Evolutionary conservation across 2,888 invertebrate species (phyloP).

Genomic region (Athripsodes cinereus): DNA sequence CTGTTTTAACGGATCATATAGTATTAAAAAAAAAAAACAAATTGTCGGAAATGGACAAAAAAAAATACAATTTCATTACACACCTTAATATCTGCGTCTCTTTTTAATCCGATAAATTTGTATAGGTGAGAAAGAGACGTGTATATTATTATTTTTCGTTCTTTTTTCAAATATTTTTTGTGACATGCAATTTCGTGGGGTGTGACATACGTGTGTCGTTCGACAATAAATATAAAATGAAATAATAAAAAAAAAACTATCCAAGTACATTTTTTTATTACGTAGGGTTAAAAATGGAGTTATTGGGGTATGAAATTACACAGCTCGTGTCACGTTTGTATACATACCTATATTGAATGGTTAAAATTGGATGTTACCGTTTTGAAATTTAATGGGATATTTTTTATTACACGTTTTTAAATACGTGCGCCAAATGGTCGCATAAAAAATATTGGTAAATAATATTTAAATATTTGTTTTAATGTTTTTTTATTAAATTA

Average conservation of each 20-base stretch:
- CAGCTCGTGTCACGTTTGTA: not conserved
- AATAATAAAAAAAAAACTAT: no score
- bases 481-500: no score
- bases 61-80: not conserved
- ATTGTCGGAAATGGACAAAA: not conserved
- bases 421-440: no score
- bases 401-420: no score
- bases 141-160: not conserved
- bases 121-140: not conserved
- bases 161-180: not conserved
- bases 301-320: not conserved
- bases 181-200: not conserved
- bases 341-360: no score
- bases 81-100: not conserved
- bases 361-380: no score
- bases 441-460: no score
- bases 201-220: not conserved
- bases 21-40: not conserved
- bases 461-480: no score
- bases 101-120: not conserved
- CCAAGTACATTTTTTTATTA: no score
- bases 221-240: not conserved
- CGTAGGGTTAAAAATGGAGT: not conserved
- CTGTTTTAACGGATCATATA: not conserved
- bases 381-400: no score